A percentile compares a stretch with the other conserved stretches of the same genome.
These are phyloP conservation scores for Lycopodina hypogea DNA, from an alignment of 37 sponge, comb jelly and placozoan species.

Conservation along the genomic window DNA sequence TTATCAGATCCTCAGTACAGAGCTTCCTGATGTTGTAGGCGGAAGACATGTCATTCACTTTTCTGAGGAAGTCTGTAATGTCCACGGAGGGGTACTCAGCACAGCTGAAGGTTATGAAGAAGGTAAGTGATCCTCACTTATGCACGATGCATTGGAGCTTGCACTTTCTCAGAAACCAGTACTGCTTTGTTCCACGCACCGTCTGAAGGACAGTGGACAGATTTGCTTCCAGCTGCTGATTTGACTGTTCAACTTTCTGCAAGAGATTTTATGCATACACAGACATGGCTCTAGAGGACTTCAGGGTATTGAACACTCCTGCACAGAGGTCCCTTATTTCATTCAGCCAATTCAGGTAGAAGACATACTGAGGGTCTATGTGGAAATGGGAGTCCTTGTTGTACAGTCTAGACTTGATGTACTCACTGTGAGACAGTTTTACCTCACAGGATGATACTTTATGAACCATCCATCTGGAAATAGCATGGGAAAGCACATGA, in stretches of 20 bases:
- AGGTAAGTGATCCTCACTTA: too few relatives aligned
- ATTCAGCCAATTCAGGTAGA: slow-evolving; percentile 39
- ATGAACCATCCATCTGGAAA: slow-evolving; percentile 37
- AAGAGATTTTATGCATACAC: slow-evolving; percentile 7
- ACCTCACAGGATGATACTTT: slow-evolving; percentile 37
- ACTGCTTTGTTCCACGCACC: slow-evolving; percentile 43
- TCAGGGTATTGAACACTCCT: too few relatives aligned
- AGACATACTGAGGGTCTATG: too few relatives aligned
- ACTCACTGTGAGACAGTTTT: too few relatives aligned
- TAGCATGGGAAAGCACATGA: too few relatives aligned
- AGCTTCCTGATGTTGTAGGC: slow-evolving; percentile 36
- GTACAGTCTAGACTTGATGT: too few relatives aligned
- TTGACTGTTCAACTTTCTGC: too few relatives aligned
- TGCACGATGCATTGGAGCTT: slow-evolving; percentile 52
- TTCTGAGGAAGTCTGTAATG: slow-evolving; percentile 37
- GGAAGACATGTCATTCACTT: slow-evolving; percentile 35
- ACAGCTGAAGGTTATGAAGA: too few relatives aligned
- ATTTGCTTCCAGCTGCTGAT: too few relatives aligned
- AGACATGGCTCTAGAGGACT: slow-evolving; percentile 19
- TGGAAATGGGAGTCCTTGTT: too few relatives aligned
- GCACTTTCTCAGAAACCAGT: slow-evolving; percentile 23
- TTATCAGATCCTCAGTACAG: too few relatives aligned
- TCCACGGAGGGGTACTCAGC: too few relatives aligned
- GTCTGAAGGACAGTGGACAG: slow-evolving; percentile 35
- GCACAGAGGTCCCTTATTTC: slow-evolving; percentile 26